Conservation (phyloP, 2,888 invertebrate genomes). For the Phasia obesa region DNA sequence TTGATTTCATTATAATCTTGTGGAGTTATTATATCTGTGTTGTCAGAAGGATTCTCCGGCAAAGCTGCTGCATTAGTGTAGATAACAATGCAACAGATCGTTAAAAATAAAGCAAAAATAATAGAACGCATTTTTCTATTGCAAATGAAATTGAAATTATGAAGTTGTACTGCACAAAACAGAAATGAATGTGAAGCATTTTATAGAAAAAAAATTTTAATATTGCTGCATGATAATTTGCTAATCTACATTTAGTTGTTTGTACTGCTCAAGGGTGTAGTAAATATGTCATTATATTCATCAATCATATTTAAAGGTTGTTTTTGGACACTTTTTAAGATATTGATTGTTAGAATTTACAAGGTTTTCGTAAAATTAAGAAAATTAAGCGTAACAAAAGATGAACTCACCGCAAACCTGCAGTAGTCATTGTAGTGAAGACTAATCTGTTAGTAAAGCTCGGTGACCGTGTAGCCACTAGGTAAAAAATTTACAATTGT, state of each 20-base stretch:
- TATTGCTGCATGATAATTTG: background rate
- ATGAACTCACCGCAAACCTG: no score
- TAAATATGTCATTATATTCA: constrained; percentile 40
- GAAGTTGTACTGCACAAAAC: background rate
- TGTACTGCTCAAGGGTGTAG: no score
- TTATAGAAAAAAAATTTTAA: constrained; percentile 41
- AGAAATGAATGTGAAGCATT: constrained; percentile 24
- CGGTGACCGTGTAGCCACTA: no score
- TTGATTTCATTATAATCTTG: constrained; percentile 2
- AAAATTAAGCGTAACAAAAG: no score
- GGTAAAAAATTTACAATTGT: no score
- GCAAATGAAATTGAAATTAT: background rate
- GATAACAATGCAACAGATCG: constrained; percentile 33
- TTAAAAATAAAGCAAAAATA: constrained; percentile 40
- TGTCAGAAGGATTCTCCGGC: constrained; percentile 32
- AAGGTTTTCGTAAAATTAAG: no score
- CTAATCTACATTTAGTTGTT: constrained; percentile 25
- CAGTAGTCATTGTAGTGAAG: no score
- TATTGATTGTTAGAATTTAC: no score
- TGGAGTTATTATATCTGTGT: background rate
- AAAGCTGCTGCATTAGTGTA: constrained; percentile 54
- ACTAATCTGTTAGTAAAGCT: no score
- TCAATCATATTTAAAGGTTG: constrained; percentile 55
- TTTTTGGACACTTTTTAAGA: no score
- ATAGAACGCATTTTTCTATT: constrained; percentile 49